A percentile compares a stretch with the other conserved stretches of the same genome.
Evolutionary conservation across 2,113 vertebrate genomes (phyloP).

Genomic region (Chaetops frenatus): DNA sequence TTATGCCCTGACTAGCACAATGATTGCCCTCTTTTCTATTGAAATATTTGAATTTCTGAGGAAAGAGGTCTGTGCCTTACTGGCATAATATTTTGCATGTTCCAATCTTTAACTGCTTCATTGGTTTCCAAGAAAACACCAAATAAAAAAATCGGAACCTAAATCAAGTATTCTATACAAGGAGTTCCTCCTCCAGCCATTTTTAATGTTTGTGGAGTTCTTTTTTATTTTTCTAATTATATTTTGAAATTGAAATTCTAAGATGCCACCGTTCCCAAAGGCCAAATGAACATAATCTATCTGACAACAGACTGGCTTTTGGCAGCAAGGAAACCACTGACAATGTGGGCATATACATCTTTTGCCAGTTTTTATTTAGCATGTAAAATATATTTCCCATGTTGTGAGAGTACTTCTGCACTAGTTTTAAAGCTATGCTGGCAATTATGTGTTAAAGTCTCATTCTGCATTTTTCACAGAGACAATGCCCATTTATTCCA

Average conservation of each 20-base stretch:
- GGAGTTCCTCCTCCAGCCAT: neutral
- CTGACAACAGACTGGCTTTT: neutral
- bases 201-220: neutral
- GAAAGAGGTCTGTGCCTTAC: neutral
- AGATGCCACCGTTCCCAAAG: conserved; percentile 8
- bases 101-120: neutral
- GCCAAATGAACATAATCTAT: conserved; percentile 30
- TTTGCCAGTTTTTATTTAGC: conserved; percentile 36
- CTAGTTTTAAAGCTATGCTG: neutral
- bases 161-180: neutral
- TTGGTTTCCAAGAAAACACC: neutral
- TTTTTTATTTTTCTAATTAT: neutral
- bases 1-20: neutral
- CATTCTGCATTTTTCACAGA: neutral
- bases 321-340: neutral
- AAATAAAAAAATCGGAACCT: neutral
- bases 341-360: neutral
- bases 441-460: neutral
- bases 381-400: neutral
- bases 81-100: neutral
- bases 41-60: neutral
- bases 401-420: neutral
- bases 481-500: neutral
- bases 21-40: neutral
- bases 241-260: conserved; percentile 29